These are phyloP conservation scores for Gastrophryne carolinensis DNA, from an alignment of 2,797 vertebrate species.

Conservation along the genomic window DNA sequence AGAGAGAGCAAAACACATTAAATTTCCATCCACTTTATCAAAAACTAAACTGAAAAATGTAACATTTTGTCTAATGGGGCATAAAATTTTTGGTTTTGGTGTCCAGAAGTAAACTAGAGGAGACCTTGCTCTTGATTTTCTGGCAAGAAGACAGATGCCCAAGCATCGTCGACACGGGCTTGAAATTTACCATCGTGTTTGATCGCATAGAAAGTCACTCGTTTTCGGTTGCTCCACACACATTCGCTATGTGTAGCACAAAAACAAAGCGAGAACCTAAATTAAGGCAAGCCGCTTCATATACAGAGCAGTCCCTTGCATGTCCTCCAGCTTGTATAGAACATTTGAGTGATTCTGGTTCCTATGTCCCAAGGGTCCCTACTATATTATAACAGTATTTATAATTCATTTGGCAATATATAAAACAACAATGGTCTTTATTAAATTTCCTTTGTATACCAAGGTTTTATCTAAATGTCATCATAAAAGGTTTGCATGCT, in stretches of 20 bases:
- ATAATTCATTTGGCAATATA: slow-evolving; percentile 13
- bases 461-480: background rate
- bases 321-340: background rate
- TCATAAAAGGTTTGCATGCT: background rate
- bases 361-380: background rate
- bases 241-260: background rate
- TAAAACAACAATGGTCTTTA: background rate
- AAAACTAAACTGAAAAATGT: no score
- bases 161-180: no score
- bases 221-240: background rate
- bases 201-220: no score
- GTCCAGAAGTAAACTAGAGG: no score
- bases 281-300: background rate
- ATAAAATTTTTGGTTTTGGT: no score
- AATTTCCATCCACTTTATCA: no score
- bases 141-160: no score
- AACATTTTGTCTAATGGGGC: no score
- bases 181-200: no score
- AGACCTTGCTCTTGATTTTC: no score
- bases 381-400: background rate
- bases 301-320: no score
- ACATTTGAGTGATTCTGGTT: background rate
- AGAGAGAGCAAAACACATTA: no score
- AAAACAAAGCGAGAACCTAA: background rate
- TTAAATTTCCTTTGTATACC: background rate